phyloP scores from a whole-genome alignment of 2,113 vertebrate genomes.

The Sarotherodon lohbergeri region DNA sequence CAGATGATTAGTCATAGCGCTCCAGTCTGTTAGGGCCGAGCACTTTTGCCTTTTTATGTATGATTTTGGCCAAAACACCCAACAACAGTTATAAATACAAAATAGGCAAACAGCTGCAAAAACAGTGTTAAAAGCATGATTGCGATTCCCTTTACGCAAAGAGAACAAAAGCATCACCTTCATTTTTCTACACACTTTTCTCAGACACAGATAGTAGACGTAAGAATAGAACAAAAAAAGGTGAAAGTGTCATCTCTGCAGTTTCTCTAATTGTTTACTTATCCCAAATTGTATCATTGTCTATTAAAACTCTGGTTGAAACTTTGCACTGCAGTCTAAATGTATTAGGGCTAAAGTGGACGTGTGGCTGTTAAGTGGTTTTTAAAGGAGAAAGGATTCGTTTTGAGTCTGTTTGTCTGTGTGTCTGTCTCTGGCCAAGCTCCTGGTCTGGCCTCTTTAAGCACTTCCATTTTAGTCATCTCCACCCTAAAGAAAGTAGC shows the following conservation, averaged over 20 bases:
- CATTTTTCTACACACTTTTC: background rate
- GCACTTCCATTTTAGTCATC: constrained; percentile 78
- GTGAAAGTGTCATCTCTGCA: background rate
- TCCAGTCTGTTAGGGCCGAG: background rate
- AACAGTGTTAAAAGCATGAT: background rate
- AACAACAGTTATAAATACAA: background rate
- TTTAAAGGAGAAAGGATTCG: background rate
- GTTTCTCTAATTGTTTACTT: background rate
- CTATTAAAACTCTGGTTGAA: background rate
- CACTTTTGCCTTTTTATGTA: background rate
- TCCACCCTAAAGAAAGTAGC: constrained; percentile 79
- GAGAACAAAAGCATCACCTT: background rate
- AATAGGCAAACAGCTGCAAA: background rate
- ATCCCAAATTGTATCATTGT: background rate
- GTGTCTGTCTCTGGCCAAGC: constrained; percentile 55
- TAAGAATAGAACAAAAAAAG: background rate
- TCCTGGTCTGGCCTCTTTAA: constrained; percentile 60
- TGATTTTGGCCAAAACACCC: background rate
- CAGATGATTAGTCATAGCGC: constrained; percentile 8
- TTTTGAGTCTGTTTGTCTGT: background rate
- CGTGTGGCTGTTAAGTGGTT: background rate
- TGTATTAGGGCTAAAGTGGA: background rate
- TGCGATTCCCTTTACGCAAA: background rate
- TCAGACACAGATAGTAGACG: background rate
- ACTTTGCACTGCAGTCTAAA: constrained; percentile 54